phyloP scores from a whole-genome alignment of 1,140 invertebrate species.

The Carposina sasakii region DNA sequence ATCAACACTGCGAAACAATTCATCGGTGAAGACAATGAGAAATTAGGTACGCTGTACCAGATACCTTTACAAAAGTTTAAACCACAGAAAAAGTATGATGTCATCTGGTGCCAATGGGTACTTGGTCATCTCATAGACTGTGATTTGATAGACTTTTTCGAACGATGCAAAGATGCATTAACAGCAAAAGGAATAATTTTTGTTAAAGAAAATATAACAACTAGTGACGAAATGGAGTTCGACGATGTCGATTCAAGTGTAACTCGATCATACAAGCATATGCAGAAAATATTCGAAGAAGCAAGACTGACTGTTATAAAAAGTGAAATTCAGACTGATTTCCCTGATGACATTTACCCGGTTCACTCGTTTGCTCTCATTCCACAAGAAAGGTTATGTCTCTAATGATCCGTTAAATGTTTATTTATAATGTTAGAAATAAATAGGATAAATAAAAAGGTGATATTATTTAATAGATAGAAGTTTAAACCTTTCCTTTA shows the following conservation, averaged over 20 bases:
- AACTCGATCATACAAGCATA: constrained; percentile 80
- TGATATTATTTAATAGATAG: too few relatives aligned
- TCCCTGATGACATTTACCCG: constrained; percentile 92
- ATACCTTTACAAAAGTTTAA: constrained; percentile 86
- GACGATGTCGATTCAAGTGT: constrained; percentile 94
- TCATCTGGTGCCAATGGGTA: constrained; percentile 99
- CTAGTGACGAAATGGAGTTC: constrained; percentile 78
- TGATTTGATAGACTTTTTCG: constrained; percentile 90
- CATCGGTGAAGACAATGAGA: constrained; percentile 38
- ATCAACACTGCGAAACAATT: constrained; percentile 46
- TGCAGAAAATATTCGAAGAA: constrained; percentile 78
- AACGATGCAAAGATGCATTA: constrained; percentile 80
- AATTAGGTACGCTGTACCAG: constrained; percentile 77
- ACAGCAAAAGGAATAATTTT: constrained; percentile 86
- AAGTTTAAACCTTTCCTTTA: too few relatives aligned
- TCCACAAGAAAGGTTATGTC: too few relatives aligned
- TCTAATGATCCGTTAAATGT: too few relatives aligned
- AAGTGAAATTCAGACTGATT: constrained; percentile 86
- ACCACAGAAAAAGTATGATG: constrained; percentile 85
- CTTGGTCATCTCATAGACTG: constrained; percentile 91
- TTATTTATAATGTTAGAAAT: too few relatives aligned
- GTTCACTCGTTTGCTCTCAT: constrained; percentile 93
- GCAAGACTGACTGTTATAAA: constrained; percentile 83
- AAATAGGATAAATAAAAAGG: too few relatives aligned
- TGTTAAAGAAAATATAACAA: constrained; percentile 96